Evolutionary conservation across 2,888 invertebrate species (phyloP), one percentile per base, ranked within the genome.

Genomic region (Tridacna gigas): DNA sequence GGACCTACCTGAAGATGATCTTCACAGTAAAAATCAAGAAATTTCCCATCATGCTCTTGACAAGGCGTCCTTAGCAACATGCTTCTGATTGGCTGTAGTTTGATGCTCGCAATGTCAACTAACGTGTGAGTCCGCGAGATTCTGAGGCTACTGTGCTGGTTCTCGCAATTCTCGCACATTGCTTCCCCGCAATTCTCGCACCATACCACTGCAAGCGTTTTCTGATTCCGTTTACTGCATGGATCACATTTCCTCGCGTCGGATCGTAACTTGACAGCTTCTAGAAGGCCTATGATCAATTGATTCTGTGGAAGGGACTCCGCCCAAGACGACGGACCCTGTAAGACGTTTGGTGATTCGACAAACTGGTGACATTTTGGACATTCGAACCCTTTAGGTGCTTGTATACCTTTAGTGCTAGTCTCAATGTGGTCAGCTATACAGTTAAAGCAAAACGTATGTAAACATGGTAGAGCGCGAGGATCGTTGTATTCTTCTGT

Each of bases 101-200:
- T 89, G 61, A 89, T 88, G 48, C 86, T 88, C 45, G 86, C 88
- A 15, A 89, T 89, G 65, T 88, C 86, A 3, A 86, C 80, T 26
- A 86, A 63, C 13, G 80, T 77, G 65, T 89, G 89, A 18, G 71
- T 79, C 26, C 65, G 75, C 2, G 88, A 84, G 26, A 86, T 83
- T 45, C 65, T 89, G 77, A 89, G 76, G 48, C 88, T 86, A 69
- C 80, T 86, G 51, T 89, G 89, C 45, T 86, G 84, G 61, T 82
- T 81, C 66, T 88, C 83, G 61, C 89, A 89, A 25, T 84, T 83
- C 22, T 86, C 86, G 60, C 89, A 89, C 86, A 89, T 84, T 0
- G 88, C 88, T 60, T 88, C 88, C 5, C 88, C 88, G 48, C 89
- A 89, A 77, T 89, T 85, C 82, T 89, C 86, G 63, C 89, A 89